Evolutionary conservation across 2,888 invertebrate species (phyloP).

Genomic region (Spodoptera picta): DNA sequence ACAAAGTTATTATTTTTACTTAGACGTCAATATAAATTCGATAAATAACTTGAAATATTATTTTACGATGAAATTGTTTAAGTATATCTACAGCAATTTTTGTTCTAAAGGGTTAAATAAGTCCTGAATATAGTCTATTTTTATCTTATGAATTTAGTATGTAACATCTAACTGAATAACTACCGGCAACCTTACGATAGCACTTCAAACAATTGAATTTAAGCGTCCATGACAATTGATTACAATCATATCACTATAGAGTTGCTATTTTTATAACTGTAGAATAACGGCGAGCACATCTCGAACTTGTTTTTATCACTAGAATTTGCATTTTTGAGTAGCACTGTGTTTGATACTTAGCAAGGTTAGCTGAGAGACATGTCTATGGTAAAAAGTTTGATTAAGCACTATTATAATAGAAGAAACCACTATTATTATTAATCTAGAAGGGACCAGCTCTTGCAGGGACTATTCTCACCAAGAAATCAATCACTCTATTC

Average conservation of each 20-base stretch:
- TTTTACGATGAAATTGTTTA: too few relatives aligned
- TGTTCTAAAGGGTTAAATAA: not conserved
- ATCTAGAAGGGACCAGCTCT: not conserved
- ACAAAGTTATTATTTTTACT: too few relatives aligned
- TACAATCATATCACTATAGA: not conserved
- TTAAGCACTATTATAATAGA: not conserved
- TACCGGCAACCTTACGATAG: not conserved
- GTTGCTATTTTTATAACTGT: not conserved
- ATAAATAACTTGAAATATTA: too few relatives aligned
- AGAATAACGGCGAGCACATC: not conserved
- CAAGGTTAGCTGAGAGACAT: not conserved
- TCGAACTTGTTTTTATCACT: not conserved
- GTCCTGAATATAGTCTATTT: constrained; percentile 5
- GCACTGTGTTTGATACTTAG: not conserved
- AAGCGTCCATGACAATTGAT: constrained; percentile 5
- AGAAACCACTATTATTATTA: constrained; percentile 1
- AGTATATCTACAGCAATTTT: too few relatives aligned
- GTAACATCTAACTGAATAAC: too few relatives aligned
- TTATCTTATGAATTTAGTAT: not conserved
- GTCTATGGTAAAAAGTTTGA: not conserved
- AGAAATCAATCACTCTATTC: not conserved
- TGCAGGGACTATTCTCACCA: constrained; percentile 10
- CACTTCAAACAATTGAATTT: constrained; percentile 4
- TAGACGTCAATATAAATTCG: too few relatives aligned
- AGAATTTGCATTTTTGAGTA: not conserved